Conservation (phyloP, 2,113 vertebrate species). For the Arvicanthis niloticus region DNA sequence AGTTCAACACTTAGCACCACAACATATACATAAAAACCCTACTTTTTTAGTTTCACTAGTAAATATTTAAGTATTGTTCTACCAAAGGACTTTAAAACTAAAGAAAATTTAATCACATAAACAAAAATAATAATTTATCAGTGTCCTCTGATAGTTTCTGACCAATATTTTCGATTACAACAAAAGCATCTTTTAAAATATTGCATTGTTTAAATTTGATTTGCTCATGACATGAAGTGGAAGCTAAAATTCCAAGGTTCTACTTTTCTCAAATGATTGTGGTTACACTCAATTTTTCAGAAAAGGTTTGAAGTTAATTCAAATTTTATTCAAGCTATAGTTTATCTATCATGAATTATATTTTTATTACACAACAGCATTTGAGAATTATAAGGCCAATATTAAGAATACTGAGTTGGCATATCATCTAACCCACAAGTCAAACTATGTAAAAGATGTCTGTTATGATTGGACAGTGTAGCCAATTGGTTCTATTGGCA, state of each 20-base stretch:
- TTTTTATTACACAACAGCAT: slow-evolving; percentile 65
- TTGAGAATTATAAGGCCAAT: slow-evolving; percentile 59
- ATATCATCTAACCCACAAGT: slow-evolving; percentile 61
- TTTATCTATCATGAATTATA: slow-evolving; percentile 64
- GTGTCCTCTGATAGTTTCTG: slow-evolving; percentile 16
- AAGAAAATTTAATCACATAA: slow-evolving; percentile 35
- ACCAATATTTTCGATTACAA: slow-evolving; percentile 39
- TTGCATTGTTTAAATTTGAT: slow-evolving; percentile 65
- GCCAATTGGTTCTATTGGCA: slow-evolving; percentile 49
- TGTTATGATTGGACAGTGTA: not conserved
- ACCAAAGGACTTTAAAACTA: slow-evolving; percentile 40
- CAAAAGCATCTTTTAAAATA: slow-evolving; percentile 49
- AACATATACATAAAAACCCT: not conserved
- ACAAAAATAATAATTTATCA: slow-evolving; percentile 41
- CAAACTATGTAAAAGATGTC: slow-evolving; percentile 59
- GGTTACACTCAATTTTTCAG: slow-evolving; percentile 68
- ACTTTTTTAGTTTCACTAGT: slow-evolving; percentile 32
- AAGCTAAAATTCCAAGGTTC: slow-evolving; percentile 53
- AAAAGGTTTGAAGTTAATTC: slow-evolving; percentile 69
- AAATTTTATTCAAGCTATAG: slow-evolving; percentile 60
- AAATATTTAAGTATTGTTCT: slow-evolving; percentile 38
- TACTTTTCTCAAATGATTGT: slow-evolving; percentile 61
- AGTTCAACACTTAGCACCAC: not conserved
- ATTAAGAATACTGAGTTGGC: slow-evolving; percentile 57
- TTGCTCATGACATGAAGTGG: slow-evolving; percentile 47